Base-by-base conservation (phyloP, 2,113 vertebrate genomes). In the Lontra canadensis region DNA sequence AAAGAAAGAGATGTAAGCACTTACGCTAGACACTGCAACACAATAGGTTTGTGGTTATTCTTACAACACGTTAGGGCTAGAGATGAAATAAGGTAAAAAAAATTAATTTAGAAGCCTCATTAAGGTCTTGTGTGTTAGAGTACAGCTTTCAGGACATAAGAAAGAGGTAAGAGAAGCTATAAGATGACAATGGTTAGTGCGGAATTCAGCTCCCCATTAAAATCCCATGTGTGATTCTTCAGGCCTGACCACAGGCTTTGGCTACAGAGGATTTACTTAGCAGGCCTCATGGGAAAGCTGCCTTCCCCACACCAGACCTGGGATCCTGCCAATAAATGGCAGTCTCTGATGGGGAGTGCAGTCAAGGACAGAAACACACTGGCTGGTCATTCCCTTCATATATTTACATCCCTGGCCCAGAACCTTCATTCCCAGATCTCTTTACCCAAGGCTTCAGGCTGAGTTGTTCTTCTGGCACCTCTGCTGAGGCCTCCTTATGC, bases 11-110 rank as follows among this genome's bases (percentile, higher is more conserved):
- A 31, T 23, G 5, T 25, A 76, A 5, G 6, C 42, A 34, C 21
- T 44, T 57, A 2, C 59, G 44, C 11, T 86, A 23, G 21, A 63
- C n/a, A 7, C 5, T 10, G 5, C 14, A 76, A 34, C 4, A 67
- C 1, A 1, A 8, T 3, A 79, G 34, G 29, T 78, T 65, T 6
- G 8, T 23, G 10, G 11, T 61, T 78, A 25, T 71, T 86, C 42
- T 69, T 17, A 55, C 11, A 78, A 82, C 76, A 49, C 44, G 47
- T 47, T 3, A 63, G 14, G 44, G 18, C 25, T 34, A 12, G 17
- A 84, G 34, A 63, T 42, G 49, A 73, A 95, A 83, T 20, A 13
- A 95, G 29, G 44, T n/a, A 49, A 87, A 78, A 57, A 23, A 57
- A 23, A 23, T n/a, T 47, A 94, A 83, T 67, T 89, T 69, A 80